These are phyloP conservation scores for Drosophila neotestacea DNA, from an alignment of 2,888 invertebrate species.

Conservation along the genomic window DNA sequence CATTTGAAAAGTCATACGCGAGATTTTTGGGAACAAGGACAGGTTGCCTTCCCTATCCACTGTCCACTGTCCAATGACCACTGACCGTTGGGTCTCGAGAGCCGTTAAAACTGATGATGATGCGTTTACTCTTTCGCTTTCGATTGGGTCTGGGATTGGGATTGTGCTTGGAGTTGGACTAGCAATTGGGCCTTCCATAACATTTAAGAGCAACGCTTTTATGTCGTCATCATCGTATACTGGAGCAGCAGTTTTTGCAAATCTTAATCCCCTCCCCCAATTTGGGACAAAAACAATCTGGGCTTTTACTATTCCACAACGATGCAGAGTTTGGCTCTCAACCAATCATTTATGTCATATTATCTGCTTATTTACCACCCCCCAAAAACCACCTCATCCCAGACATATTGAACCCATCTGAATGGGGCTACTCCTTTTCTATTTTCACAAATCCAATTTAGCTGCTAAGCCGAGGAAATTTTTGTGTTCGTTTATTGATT, in stretches of 20 bases:
- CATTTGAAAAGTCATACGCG: constrained; percentile 77
- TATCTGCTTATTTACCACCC: constrained; percentile 59
- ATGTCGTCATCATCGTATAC: constrained; percentile 46
- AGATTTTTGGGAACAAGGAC: constrained; percentile 49
- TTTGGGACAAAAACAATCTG: constrained; percentile 52
- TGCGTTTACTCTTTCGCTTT: constrained; percentile 71
- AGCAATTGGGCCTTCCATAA: constrained; percentile 37
- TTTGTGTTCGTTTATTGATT: constrained; percentile 76
- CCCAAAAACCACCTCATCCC: background rate
- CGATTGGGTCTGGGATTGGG: constrained; percentile 12
- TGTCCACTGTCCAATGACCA: background rate
- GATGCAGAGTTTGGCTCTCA: constrained; percentile 10
- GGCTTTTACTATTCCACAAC: constrained; percentile 47
- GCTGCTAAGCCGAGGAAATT: constrained; percentile 74
- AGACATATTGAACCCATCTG: constrained; percentile 20
- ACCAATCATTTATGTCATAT: constrained; percentile 62
- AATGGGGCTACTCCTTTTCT: constrained; percentile 35
- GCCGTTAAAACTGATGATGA: constrained; percentile 77
- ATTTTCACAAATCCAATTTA: constrained; percentile 77
- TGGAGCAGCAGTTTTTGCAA: constrained; percentile 30
- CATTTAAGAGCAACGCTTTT: constrained; percentile 56
- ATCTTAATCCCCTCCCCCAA: constrained; percentile 47
- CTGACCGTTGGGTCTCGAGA: constrained; percentile 27
- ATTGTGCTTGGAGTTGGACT: constrained; percentile 6
- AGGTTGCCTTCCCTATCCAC: constrained; percentile 2